These are phyloP conservation scores for Dicrostonyx torquatus DNA, from an alignment of 2,797 vertebrate species.

Conservation along the genomic window DNA sequence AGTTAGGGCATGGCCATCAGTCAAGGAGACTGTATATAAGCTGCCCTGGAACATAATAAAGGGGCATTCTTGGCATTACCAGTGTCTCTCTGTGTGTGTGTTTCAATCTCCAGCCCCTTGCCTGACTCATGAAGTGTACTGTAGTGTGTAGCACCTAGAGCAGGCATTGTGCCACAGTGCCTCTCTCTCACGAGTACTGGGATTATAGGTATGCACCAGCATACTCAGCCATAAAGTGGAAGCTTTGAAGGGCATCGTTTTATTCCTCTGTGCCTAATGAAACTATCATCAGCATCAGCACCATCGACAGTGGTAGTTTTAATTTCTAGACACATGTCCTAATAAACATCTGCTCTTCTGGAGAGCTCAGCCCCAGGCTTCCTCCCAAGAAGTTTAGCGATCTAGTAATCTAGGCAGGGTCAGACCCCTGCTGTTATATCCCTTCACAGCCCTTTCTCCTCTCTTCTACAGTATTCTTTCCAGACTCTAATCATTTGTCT, in stretches of 20 bases:
- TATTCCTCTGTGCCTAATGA: background rate
- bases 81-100: too few relatives aligned
- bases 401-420: too few relatives aligned
- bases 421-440: background rate
- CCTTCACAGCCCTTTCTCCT: background rate
- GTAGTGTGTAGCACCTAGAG: too few relatives aligned
- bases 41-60: too few relatives aligned
- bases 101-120: too few relatives aligned
- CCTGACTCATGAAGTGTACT: rapidly evolving
- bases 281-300: background rate
- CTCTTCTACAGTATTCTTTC: background rate
- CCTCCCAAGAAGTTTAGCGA: background rate
- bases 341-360: background rate
- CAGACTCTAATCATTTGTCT: background rate
- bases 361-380: background rate
- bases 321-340: background rate
- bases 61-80: too few relatives aligned
- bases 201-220: background rate
- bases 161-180: too few relatives aligned
- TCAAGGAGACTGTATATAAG: too few relatives aligned
- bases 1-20: too few relatives aligned
- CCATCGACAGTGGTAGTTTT: rapidly evolving
- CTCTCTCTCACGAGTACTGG: background rate
- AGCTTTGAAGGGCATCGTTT: background rate
- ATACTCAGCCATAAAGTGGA: background rate